Conservation (phyloP, 2,888 invertebrate species). For the Euzetes globulus region DNA sequence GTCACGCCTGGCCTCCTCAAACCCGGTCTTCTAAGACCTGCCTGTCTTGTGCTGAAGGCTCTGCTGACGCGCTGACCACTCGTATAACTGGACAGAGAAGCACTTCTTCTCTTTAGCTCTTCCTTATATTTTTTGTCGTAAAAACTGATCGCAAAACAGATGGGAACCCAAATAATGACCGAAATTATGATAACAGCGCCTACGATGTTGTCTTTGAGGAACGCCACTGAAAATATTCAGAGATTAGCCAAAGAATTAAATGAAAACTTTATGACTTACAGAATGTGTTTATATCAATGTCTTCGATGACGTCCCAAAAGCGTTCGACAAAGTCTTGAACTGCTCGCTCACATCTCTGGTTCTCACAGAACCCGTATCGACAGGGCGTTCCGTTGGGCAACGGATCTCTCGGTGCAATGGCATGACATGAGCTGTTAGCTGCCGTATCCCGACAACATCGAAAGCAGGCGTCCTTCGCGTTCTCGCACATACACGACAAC, state of each 20-base stretch:
- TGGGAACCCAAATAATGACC: conserved; percentile 89
- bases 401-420: conserved; percentile 78
- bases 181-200: conserved; percentile 84
- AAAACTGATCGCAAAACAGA: conserved; percentile 69
- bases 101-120: neutral
- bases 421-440: conserved; percentile 76
- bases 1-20: too few relatives aligned
- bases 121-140: conserved; percentile 52
- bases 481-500: conserved; percentile 94
- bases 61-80: neutral
- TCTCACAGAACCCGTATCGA: conserved; percentile 92
- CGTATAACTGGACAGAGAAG: neutral
- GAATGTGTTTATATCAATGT: conserved; percentile 83
- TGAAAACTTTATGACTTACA: conserved; percentile 48
- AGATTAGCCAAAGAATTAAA: neutral
- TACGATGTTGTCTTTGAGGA: conserved; percentile 85
- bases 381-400: conserved; percentile 90
- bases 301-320: conserved; percentile 95
- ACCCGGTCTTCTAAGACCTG: neutral
- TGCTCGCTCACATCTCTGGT: conserved; percentile 89
- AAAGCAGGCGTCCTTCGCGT: conserved; percentile 83
- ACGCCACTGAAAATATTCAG: conserved; percentile 53
- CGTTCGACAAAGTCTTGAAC: conserved; percentile 90
- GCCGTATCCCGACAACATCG: conserved; percentile 79
- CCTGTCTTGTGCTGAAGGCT: neutral